These are phyloP conservation scores for Sarcophaga subvicina DNA, from an alignment of 2,888 invertebrate genomes.

Conservation along the genomic window DNA sequence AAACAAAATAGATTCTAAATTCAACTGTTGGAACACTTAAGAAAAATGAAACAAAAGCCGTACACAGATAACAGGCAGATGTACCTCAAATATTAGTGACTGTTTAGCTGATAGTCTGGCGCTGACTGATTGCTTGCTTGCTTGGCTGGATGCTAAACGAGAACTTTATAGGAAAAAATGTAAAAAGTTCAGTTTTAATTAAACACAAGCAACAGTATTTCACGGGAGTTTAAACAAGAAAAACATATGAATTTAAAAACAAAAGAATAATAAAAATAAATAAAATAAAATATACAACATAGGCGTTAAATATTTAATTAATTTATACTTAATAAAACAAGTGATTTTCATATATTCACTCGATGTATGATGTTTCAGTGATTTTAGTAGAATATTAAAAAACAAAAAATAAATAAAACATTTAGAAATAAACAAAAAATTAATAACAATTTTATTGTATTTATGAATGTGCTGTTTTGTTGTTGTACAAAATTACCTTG, in stretches of 20 bases:
- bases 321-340: constrained; percentile 20
- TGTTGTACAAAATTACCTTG: constrained; percentile 38
- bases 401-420: constrained; percentile 12
- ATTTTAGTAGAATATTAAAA: constrained; percentile 11
- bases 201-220: constrained; percentile 25
- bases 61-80: constrained; percentile 32
- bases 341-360: constrained; percentile 26
- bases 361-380: constrained; percentile 10
- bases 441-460: constrained; percentile 16
- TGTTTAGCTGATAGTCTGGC: neutral
- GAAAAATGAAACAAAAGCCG: constrained; percentile 47
- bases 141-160: neutral
- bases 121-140: neutral
- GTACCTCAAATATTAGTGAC: neutral
- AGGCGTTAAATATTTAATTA: constrained; percentile 25
- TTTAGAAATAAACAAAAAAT: no score
- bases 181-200: constrained; percentile 50
- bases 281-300: constrained; percentile 11
- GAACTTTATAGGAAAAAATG: constrained; percentile 15
- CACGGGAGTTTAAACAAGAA: constrained; percentile 49
- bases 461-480: constrained; percentile 15
- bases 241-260: constrained; percentile 28
- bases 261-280: constrained; percentile 33
- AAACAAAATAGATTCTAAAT: constrained; percentile 41
- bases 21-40: constrained; percentile 11